Base-by-base conservation (phyloP, 2,888 invertebrate genomes). In the Colletes collaris region DNA sequence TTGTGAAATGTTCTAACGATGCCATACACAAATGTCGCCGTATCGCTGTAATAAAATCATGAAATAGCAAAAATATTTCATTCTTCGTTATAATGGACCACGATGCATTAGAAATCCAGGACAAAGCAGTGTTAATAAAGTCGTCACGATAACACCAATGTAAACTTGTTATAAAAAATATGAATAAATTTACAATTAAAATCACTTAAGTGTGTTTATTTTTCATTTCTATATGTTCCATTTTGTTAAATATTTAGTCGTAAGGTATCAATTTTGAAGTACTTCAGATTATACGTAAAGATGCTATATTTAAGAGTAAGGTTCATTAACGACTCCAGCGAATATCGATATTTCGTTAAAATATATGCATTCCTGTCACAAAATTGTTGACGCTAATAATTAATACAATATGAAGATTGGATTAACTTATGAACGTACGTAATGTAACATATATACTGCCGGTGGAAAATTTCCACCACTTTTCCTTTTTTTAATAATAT, bases 301-400 rank as follows among this genome's bases (percentile, higher is more conserved):
- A 2, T 66, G 4, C 10, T 55, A 40, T 19, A 19, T 68, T 59
- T 52, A 46, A 6, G 11, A 6, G 27, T 50, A 2, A 13, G 68
- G 65, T 11, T 81, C 44, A 10, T n/a, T 16, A 11, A 78, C 67
- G 13, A 60, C 56, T 35, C 80, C 77, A 40, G 16, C 19, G 11
- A 86, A 84, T 27, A 86, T 35, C 0, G 40, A 10, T 52, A 53
- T 5, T 19, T 35, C 16, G 11, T 56, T 3, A 2, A n/a, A 8
- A 3, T 10, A 16, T 8, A 11, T 11, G 2, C 1, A 56, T 10
- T 52, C 27, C 78, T 80, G 78, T 11, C 78, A 80, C 60, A 77
- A 27, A 65, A 53, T 53, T 52, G 40, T 46, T 35, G 5, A 27
- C 27, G 27, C 27, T 27, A 27, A 27, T 27, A 27, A 27, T 27